Conservation (phyloP, 2,113 vertebrate genomes). For the Corydoras sp. region DNA sequence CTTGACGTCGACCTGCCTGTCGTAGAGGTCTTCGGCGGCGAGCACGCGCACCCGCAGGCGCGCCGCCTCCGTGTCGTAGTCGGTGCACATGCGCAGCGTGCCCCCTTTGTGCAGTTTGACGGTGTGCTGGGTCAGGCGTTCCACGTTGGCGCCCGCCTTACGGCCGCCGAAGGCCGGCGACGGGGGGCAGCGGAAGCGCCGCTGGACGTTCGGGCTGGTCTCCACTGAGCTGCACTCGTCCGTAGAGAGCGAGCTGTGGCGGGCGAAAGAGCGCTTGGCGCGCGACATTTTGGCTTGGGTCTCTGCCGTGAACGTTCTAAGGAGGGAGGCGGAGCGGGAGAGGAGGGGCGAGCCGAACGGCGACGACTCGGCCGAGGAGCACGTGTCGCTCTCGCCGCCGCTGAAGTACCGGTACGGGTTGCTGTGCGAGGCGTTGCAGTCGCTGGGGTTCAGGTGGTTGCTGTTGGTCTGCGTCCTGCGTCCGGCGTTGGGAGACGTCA, state of each 20-base stretch:
- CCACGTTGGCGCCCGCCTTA: constrained; percentile 47
- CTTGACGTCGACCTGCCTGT: constrained; percentile 76
- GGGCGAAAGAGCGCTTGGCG: constrained; percentile 80
- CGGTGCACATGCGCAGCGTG: constrained; percentile 74
- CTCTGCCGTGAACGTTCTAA: constrained; percentile 89
- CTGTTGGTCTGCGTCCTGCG: constrained; percentile 65
- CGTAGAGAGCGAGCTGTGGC: constrained; percentile 87
- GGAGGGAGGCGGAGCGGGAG: constrained; percentile 86
- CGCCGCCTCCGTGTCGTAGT: constrained; percentile 79
- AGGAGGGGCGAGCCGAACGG: constrained; percentile 89
- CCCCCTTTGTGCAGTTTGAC: constrained; percentile 78
- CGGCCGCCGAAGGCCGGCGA: constrained; percentile 50
- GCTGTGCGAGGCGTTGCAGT: constrained; percentile 74
- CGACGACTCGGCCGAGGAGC: constrained; percentile 90
- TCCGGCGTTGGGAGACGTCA: constrained; percentile 77
- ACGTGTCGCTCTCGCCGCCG: constrained; percentile 90
- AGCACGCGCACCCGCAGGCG: constrained; percentile 81
- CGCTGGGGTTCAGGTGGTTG: constrained; percentile 65
- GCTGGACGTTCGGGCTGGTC: constrained; percentile 80
- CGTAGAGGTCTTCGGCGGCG: constrained; percentile 83
- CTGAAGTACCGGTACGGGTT: constrained; percentile 89
- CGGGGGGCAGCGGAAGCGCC: constrained; percentile 68
- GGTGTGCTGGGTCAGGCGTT: constrained; percentile 70
- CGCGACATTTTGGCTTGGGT: constrained; percentile 90
- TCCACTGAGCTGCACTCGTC: constrained; percentile 90